Evolutionary conservation across 1,140 invertebrate species (phyloP).

Genomic region (Solen grandis): DNA sequence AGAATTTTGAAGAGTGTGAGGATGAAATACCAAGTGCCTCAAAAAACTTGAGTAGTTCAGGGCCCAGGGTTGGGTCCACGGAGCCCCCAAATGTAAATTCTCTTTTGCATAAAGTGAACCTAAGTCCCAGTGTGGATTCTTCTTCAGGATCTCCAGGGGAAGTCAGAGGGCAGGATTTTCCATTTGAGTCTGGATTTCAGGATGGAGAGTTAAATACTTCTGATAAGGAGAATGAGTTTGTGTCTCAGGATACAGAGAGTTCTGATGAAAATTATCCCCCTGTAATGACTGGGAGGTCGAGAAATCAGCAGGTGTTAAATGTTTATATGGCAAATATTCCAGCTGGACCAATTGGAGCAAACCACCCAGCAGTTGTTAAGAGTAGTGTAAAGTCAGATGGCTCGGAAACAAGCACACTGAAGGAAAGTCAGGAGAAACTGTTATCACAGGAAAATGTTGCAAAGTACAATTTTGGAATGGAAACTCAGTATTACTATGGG

Average conservation of each 20-base stretch:
- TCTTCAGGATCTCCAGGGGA: conserved; percentile 60
- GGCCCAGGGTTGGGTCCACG: conserved; percentile 22
- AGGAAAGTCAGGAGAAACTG: conserved; percentile 40
- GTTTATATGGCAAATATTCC: conserved; percentile 44
- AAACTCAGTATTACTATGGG: conserved; percentile 43
- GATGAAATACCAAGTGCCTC: conserved; percentile 5
- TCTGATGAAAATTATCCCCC: conserved; percentile 28
- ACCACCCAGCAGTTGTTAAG: conserved; percentile 50
- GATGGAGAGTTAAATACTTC: conserved; percentile 68
- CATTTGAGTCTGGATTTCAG: conserved; percentile 61
- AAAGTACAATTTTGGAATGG: conserved; percentile 27
- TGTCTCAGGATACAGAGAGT: conserved; percentile 33
- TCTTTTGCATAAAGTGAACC: conserved; percentile 68
- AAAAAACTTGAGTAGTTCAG: conserved; percentile 50
- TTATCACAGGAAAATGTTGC: conserved; percentile 37
- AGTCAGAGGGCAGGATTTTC: conserved; percentile 49
- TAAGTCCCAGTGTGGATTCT: conserved; percentile 65
- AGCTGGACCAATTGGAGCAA: conserved; percentile 44
- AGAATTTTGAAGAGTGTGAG: conserved; percentile 47
- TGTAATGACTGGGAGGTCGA: conserved; percentile 1
- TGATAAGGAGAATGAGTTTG: conserved; percentile 75
- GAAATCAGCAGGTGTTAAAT: conserved; percentile 46
- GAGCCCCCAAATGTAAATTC: conserved; percentile 33
- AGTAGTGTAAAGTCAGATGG: conserved; percentile 23
- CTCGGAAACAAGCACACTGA: not conserved